phyloP scores from a whole-genome alignment of 2,888 invertebrate genomes.

The Ennomos fuscantarius region DNA sequence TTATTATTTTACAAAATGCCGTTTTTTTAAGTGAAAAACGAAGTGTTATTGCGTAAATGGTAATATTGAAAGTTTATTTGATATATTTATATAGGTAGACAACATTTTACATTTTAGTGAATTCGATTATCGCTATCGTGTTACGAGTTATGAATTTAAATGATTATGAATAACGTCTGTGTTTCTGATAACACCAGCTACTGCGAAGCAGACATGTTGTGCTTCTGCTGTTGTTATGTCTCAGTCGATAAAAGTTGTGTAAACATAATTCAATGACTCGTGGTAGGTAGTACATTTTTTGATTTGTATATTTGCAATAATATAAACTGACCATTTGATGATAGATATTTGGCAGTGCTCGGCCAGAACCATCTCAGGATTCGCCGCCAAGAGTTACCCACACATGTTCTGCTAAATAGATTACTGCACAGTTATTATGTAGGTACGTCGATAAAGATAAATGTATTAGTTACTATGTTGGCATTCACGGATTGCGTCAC shows the following conservation, averaged over 20 bases:
- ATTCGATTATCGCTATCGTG: slow-evolving; percentile 9
- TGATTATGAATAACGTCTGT: slow-evolving; percentile 7
- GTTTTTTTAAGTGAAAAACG: too few species aligned
- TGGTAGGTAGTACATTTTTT: too few species aligned
- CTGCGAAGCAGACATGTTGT: slow-evolving; percentile 1
- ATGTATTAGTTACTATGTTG: background rate
- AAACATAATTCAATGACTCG: slow-evolving; percentile 10
- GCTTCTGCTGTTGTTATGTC: slow-evolving; percentile 16
- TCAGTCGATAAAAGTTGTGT: too few species aligned
- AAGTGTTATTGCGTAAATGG: too few species aligned
- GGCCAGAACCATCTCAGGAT: too few species aligned
- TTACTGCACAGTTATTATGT: too few species aligned
- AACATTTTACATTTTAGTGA: background rate
- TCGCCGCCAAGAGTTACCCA: background rate
- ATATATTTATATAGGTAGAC: background rate
- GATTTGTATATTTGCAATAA: too few species aligned
- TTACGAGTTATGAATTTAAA: background rate
- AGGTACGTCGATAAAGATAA: too few species aligned
- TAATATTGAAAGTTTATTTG: too few species aligned
- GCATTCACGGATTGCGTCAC: background rate
- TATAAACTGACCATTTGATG: too few species aligned
- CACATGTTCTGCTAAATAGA: background rate
- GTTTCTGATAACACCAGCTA: slow-evolving; percentile 19
- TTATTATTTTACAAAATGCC: too few species aligned
- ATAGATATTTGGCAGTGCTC: too few species aligned